A percentile compares a stretch with the other conserved stretches of the same genome.
phyloP scores from a whole-genome alignment of 64 coral and sea anemone genomes.

The Dendronephthya gigantea region DNA sequence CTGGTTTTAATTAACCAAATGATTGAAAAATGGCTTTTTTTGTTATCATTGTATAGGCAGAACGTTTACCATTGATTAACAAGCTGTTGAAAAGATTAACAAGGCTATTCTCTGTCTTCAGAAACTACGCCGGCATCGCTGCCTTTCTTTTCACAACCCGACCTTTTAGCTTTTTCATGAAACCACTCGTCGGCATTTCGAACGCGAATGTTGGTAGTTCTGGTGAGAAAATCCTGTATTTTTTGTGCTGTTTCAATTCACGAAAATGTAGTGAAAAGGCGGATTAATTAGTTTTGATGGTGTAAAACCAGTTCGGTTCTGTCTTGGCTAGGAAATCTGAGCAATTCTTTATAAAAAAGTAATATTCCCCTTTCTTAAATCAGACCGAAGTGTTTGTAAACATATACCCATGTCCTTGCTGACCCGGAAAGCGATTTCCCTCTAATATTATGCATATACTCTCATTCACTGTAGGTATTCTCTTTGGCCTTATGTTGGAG shows the following conservation, averaged over 20 bases:
- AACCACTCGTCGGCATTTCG: not conserved
- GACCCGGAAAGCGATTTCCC: no score
- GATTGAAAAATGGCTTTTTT: no score
- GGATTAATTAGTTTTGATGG: not conserved
- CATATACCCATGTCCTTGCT: no score
- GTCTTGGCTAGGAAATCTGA: no score
- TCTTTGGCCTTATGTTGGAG: not conserved
- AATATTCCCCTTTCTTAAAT: no score
- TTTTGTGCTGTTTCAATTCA: no score
- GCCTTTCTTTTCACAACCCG: not conserved
- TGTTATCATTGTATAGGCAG: not conserved
- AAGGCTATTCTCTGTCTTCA: not conserved
- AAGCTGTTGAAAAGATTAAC: not conserved
- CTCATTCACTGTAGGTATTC: not conserved
- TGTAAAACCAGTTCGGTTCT: no score
- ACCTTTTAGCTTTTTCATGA: not conserved
- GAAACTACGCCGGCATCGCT: not conserved
- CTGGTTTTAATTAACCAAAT: no score
- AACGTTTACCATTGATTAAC: not conserved
- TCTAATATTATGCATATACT: no score
- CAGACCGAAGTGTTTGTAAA: no score
- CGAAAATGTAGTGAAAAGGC: not conserved
- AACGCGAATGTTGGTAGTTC: not conserved
- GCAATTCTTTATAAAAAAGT: no score
- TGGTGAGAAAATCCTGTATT: not conserved